A percentile compares a stretch with the other conserved stretches of the same genome.
phyloP scores from a whole-genome alignment of 2,113 vertebrate genomes.

The Asarcornis scutulata region DNA sequence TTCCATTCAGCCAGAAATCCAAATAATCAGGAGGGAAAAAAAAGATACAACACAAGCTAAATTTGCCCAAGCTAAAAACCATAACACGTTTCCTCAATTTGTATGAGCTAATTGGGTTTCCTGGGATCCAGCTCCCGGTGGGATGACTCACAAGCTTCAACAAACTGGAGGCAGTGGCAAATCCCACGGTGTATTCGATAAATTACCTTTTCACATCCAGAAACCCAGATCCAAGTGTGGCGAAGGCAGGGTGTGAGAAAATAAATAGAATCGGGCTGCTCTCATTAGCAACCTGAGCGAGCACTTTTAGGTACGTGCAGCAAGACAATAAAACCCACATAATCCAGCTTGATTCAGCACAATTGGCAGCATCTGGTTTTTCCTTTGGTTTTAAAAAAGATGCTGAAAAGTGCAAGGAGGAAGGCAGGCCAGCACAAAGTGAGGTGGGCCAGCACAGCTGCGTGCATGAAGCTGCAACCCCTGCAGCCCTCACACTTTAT shows the following conservation, averaged over 20 bases:
- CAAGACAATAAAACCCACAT: not conserved
- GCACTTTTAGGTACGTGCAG: not conserved
- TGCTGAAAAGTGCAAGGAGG: not conserved
- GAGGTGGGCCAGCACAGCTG: not conserved
- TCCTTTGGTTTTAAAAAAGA: not conserved
- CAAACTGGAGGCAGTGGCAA: constrained; percentile 32
- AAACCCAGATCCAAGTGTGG: not conserved
- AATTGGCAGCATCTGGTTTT: not conserved
- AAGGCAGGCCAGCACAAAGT: not conserved
- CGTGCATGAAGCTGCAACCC: not conserved
- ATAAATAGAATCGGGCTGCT: not conserved
- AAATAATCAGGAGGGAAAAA: not conserved
- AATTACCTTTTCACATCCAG: constrained; percentile 56
- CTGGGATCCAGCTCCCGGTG: constrained; percentile 33
- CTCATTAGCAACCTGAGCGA: not conserved
- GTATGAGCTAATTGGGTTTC: constrained; percentile 67
- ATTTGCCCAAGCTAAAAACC: constrained; percentile 34
- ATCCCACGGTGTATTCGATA: not conserved
- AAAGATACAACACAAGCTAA: not conserved
- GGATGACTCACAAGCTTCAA: constrained; percentile 50
- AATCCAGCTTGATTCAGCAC: not conserved
- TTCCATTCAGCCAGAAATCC: constrained; percentile 5
- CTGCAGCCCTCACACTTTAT: not conserved
- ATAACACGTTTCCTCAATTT: constrained; percentile 48
- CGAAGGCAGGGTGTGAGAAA: constrained; percentile 2